Evolutionary conservation across 2,888 invertebrate genomes (phyloP).

Genomic region (Pollenia labialis): DNA sequence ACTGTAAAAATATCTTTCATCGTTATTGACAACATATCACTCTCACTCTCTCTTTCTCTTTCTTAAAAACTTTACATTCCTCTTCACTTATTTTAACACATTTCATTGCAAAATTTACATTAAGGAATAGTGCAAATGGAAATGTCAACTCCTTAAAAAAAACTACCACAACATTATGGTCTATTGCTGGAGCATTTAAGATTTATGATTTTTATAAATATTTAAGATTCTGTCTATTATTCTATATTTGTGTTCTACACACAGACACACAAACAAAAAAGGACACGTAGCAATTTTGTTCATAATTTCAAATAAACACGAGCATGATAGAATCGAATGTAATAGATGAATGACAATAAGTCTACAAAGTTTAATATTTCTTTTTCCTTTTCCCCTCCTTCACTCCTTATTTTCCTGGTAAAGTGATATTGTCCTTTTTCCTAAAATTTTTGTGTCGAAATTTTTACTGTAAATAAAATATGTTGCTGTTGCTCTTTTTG

Average conservation of each 20-base stretch:
- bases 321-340: conserved; percentile 48
- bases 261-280: background rate
- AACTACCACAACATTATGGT: conserved; percentile 18
- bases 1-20: too few relatives aligned
- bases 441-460: conserved; percentile 37
- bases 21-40: too few relatives aligned
- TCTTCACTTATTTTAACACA: too few relatives aligned
- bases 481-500: background rate
- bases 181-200: background rate
- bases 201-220: conserved; percentile 58
- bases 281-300: background rate
- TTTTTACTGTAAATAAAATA: conserved; percentile 63
- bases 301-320: conserved; percentile 42
- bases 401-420: background rate
- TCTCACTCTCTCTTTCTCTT: too few relatives aligned
- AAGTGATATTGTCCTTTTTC: background rate
- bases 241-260: background rate
- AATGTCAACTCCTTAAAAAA: background rate
- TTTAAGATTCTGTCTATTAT: conserved; percentile 15
- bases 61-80: too few relatives aligned
- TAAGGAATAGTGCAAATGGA: background rate
- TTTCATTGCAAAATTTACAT: too few relatives aligned
- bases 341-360: conserved; percentile 57
- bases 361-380: conserved; percentile 46
- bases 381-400: background rate